phyloP scores from a whole-genome alignment of 2,113 vertebrate species.

The Cathartes aura region DNA sequence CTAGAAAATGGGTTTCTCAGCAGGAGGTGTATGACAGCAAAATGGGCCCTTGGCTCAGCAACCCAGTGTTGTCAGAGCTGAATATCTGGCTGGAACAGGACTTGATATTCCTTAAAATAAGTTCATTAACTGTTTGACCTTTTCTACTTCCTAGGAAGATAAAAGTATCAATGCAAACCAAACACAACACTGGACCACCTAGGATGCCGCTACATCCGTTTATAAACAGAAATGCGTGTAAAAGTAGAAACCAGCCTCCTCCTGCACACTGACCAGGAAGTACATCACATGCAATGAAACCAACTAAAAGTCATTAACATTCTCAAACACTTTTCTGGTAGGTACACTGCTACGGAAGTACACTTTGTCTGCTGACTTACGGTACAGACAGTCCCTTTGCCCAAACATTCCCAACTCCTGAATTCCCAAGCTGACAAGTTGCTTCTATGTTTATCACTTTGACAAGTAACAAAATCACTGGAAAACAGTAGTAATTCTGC shows the following conservation, averaged over 20 bases:
- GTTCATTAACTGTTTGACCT: conserved; percentile 84
- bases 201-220: conserved; percentile 9
- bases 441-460: not conserved
- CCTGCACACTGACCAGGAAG: not conserved
- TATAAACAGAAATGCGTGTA: not conserved
- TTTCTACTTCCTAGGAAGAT: conserved; percentile 51
- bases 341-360: conserved; percentile 16
- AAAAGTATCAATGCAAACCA: conserved; percentile 68
- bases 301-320: conserved; percentile 68
- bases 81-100: conserved; percentile 76
- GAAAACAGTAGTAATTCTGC: not conserved
- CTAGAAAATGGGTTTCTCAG: conserved; percentile 75
- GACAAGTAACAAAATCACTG: not conserved
- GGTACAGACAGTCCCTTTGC: conserved; percentile 38
- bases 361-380: not conserved
- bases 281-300: not conserved
- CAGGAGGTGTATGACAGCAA: conserved; percentile 62
- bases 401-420: not conserved
- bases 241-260: not conserved
- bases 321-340: conserved; percentile 34
- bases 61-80: conserved; percentile 37
- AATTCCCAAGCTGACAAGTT: not conserved
- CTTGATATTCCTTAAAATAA: conserved; percentile 79
- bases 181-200: conserved; percentile 82
- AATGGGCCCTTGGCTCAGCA: conserved; percentile 67